phyloP scores from a whole-genome alignment of 2,797 vertebrate genomes.

The Hemitrygon akajei region DNA sequence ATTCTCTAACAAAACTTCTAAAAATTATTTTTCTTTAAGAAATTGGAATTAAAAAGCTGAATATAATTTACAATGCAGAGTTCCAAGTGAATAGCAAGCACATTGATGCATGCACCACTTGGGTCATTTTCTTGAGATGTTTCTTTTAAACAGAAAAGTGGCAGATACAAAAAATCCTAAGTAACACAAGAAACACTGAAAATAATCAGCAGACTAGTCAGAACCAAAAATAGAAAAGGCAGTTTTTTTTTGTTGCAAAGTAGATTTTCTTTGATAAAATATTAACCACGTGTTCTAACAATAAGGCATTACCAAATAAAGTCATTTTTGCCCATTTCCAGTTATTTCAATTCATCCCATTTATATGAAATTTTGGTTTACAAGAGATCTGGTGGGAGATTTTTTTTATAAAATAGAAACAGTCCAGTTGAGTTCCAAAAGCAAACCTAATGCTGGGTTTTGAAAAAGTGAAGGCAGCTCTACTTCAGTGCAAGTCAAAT shows the following conservation, averaged over 20 bases:
- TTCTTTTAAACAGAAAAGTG: too few relatives aligned
- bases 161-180: neutral
- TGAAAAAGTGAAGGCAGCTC: neutral
- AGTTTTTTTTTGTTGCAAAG: neutral
- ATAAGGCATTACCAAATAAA: neutral
- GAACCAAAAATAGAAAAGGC: neutral
- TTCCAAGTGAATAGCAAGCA: neutral
- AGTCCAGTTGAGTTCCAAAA: neutral
- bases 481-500: neutral
- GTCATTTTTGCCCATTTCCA: neutral
- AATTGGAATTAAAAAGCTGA: conserved; percentile 3
- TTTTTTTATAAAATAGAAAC: neutral
- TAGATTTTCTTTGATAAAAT: neutral
- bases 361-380: neutral
- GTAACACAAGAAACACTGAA: neutral
- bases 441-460: neutral
- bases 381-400: neutral
- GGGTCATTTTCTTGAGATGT: neutral
- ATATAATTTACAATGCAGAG: neutral
- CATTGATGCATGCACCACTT: neutral
- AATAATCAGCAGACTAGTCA: neutral
- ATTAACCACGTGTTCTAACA: too few relatives aligned
- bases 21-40: neutral
- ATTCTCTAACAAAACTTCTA: neutral
- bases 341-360: neutral